Base-by-base conservation (phyloP, 2,113 vertebrate genomes). In the Heterotis niloticus region DNA sequence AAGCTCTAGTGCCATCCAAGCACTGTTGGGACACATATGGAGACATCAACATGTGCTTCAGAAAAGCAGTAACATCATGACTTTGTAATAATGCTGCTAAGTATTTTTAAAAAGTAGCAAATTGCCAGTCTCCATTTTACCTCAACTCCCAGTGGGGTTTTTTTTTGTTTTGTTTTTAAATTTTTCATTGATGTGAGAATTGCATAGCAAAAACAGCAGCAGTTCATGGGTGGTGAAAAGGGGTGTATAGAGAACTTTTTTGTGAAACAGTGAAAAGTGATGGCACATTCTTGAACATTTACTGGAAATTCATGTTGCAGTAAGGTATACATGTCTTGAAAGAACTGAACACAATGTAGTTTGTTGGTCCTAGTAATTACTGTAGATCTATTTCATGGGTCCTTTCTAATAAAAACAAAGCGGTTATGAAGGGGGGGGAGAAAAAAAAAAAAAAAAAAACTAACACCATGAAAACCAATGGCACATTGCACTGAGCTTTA, bases 121-220 rank as follows among this genome's bases (percentile, higher is more conserved):
- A 28, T 54, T n/a, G 16, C 56, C 77, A 60, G 24, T 70, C 52
- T 62, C 54, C 67, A 51, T 11, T 29, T 24, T 54, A 28, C 52
- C 67, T 29, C 44, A 80, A 65, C 80, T 82, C 20, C 26, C 51
- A 80, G 71, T 79, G 84, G 78, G 76, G 76, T 78, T 78, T 57
- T 79, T 78, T 78, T 57, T 69, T 67, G 79, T 62, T 51, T 70
- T 23, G 72, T 78, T 82, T 86, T 85, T 80, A n/a, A n/a, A n/a
- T 67, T 88, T 52, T 82, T 78, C 82, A 84, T 83, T 60, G 54
- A 59, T 23, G 26, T 10, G 82, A 84, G 67, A 90, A 91, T 92
- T 93, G 92, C 92, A 93, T 92, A 93, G 92, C 92, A 90, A 87
- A 90, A 89, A 90, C 86, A 82, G 87, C 56, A 70, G 77, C 65